These are phyloP conservation scores for Lymantria monacha DNA, from an alignment of 2,888 invertebrate genomes.

Conservation along the genomic window DNA sequence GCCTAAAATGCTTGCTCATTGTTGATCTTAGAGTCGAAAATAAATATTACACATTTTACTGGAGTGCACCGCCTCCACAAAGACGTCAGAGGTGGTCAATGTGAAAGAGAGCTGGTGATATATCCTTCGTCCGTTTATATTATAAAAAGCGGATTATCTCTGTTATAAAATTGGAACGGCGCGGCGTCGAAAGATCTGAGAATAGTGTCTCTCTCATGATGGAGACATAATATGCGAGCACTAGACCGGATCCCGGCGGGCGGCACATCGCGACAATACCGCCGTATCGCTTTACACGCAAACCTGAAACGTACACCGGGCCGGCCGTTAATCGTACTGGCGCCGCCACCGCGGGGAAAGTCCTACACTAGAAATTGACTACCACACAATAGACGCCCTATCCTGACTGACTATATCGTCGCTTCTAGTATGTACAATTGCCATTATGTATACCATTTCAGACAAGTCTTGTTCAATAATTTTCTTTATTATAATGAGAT, in stretches of 20 bases:
- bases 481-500: no score
- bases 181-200: slow-evolving; percentile 56
- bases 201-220: slow-evolving; percentile 60
- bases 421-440: background rate
- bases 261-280: slow-evolving; percentile 69
- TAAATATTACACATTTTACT: slow-evolving; percentile 13
- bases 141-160: slow-evolving; percentile 68
- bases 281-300: slow-evolving; percentile 72
- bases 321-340: slow-evolving; percentile 71
- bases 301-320: slow-evolving; percentile 70
- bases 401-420: slow-evolving; percentile 1
- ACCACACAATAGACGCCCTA: slow-evolving; percentile 31
- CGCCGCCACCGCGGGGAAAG: slow-evolving; percentile 74
- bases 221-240: slow-evolving; percentile 75
- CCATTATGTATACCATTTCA: no score
- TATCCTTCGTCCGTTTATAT: slow-evolving; percentile 31
- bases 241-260: slow-evolving; percentile 69
- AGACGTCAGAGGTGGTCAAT: slow-evolving; percentile 17
- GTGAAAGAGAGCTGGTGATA: slow-evolving; percentile 37
- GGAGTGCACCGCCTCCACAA: slow-evolving; percentile 22
- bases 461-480: no score
- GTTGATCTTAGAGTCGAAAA: slow-evolving; percentile 24
- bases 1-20: slow-evolving; percentile 21
- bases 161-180: slow-evolving; percentile 69
- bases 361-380: slow-evolving; percentile 61